A percentile compares a stretch with the other conserved stretches of the same genome.
Conservation (phyloP, 2,113 vertebrate genomes). For the Stegostoma tigrinum region DNA sequence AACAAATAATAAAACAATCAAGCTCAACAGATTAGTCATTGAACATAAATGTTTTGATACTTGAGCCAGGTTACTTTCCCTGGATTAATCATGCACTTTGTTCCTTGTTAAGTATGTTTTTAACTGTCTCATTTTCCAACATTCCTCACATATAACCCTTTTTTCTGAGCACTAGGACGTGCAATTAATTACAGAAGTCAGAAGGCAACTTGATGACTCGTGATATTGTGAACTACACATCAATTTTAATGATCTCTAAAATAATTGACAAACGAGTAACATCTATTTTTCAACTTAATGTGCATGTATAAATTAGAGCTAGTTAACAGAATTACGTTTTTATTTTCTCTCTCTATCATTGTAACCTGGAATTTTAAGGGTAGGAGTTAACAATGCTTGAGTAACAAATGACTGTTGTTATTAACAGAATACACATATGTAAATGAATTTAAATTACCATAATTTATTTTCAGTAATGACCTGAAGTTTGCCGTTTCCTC, state of each 20-base stretch:
- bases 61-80: not conserved
- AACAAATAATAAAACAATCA: not conserved
- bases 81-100: not conserved
- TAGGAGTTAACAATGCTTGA: slow-evolving; percentile 17
- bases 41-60: not conserved
- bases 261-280: not conserved
- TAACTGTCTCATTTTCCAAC: not conserved
- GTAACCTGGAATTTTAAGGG: not conserved
- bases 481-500: not conserved
- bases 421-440: not conserved
- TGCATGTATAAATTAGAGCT: not conserved
- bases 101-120: not conserved
- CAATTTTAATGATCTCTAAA: not conserved
- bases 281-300: not conserved
- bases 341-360: not conserved
- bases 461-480: slow-evolving; percentile 9
- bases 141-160: not conserved
- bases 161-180: not conserved
- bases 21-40: not conserved
- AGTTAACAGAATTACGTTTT: slow-evolving; percentile 5
- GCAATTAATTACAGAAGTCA: not conserved
- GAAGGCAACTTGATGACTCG: not conserved
- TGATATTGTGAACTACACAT: not conserved
- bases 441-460: not conserved
- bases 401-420: not conserved